A percentile compares a stretch with the other conserved stretches of the same genome.
These are phyloP conservation scores for Galerucella pusilla DNA, from an alignment of 2,888 invertebrate genomes.

Conservation along the genomic window DNA sequence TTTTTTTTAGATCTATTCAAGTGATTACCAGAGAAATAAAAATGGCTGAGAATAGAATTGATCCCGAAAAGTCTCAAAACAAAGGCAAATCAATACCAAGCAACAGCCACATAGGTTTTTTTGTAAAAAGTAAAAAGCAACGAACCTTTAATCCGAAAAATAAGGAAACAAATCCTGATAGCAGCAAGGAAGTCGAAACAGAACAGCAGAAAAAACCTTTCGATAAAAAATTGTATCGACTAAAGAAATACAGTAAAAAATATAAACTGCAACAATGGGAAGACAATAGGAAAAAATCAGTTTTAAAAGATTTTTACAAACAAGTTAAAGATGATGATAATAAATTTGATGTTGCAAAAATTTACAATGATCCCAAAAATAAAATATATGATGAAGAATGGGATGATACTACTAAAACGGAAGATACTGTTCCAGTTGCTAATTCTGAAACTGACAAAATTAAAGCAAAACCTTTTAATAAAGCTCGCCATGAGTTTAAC, in stretches of 20 bases:
- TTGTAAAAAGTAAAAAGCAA: slow-evolving; percentile 19
- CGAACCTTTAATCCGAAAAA: background rate
- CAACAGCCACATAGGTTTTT: slow-evolving; percentile 17
- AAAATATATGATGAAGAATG: slow-evolving; percentile 42
- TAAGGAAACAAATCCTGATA: background rate
- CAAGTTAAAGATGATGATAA: slow-evolving; percentile 65
- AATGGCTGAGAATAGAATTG: slow-evolving; percentile 13
- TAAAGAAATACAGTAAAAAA: slow-evolving; percentile 77
- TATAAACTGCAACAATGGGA: slow-evolving; percentile 78
- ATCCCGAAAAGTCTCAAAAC: slow-evolving; percentile 34
- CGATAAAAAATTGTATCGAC: slow-evolving; percentile 75
- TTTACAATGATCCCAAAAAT: slow-evolving; percentile 62
- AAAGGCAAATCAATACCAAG: background rate
- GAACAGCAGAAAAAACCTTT: slow-evolving; percentile 69
- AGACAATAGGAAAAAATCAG: slow-evolving; percentile 71
- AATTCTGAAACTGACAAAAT: background rate
- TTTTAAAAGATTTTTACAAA: slow-evolving; percentile 70
- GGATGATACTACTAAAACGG: slow-evolving; percentile 42
- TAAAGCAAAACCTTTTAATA: slow-evolving; percentile 59
- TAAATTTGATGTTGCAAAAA: slow-evolving; percentile 67
- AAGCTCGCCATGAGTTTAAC: slow-evolving; percentile 69
- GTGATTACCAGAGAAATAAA: background rate
- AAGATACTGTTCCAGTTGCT: slow-evolving; percentile 31
- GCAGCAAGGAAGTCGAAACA: slow-evolving; percentile 5
- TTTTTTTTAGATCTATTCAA: background rate